These are phyloP conservation scores for Chaetophractus vellerosus DNA, from an alignment of 2,797 vertebrate genomes.

Conservation along the genomic window DNA sequence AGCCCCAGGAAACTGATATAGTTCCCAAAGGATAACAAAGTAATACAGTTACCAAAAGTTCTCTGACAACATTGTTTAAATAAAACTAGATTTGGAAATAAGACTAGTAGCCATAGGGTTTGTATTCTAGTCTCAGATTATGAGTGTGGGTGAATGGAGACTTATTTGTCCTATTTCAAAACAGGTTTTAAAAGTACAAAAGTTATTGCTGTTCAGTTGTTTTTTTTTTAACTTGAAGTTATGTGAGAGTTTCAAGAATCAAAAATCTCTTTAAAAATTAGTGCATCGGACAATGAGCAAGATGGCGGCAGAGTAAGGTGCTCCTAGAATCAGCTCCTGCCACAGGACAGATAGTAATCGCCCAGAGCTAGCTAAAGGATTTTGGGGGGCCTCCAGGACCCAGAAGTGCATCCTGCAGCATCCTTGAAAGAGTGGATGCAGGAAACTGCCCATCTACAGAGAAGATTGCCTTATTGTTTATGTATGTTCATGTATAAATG, in stretches of 20 bases:
- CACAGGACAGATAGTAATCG: too few species aligned
- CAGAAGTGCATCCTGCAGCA: too few species aligned
- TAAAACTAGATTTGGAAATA: neutral
- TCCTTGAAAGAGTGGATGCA: too few species aligned
- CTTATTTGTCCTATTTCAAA: conserved; percentile 21
- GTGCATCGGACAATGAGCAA: too few species aligned
- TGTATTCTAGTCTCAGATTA: neutral
- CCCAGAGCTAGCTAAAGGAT: too few species aligned
- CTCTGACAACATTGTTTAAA: neutral
- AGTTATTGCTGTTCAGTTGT: neutral
- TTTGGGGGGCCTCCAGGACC: too few species aligned
- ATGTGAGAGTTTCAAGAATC: neutral
- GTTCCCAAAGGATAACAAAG: neutral
- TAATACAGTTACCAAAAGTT: neutral
- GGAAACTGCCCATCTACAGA: too few species aligned
- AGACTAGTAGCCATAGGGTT: neutral
- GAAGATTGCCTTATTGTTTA: too few species aligned
- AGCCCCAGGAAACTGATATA: neutral
- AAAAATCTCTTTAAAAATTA: neutral
- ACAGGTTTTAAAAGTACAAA: conserved; percentile 51
- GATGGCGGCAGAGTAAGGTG: too few species aligned
- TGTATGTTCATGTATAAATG: too few species aligned
- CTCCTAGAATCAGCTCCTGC: too few species aligned
- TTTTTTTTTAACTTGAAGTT: neutral
- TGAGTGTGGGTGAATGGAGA: neutral